Conservation (phyloP, 2,113 vertebrate species). For the Etia nguti region DNA sequence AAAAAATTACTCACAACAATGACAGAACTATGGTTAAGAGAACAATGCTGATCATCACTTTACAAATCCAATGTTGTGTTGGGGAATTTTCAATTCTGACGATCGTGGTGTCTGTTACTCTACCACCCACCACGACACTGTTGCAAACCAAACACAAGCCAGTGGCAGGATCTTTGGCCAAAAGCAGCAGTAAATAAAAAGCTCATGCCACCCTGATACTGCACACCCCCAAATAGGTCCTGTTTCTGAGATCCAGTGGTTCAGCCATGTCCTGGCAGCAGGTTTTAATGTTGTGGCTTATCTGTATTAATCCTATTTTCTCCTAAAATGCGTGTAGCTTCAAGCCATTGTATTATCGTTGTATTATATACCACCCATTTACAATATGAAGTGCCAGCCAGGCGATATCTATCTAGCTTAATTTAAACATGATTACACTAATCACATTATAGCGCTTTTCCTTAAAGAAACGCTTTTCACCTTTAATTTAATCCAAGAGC, state of each 20-base stretch:
- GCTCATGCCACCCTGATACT: not conserved
- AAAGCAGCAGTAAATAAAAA: not conserved
- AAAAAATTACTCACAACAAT: not conserved
- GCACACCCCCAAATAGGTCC: not conserved
- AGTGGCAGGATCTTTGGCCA: not conserved
- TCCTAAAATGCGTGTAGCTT: not conserved
- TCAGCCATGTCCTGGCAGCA: not conserved
- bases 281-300: not conserved
- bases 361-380: not conserved
- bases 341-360: not conserved
- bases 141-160: not conserved
- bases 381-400: not conserved
- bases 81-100: not conserved
- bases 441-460: not conserved
- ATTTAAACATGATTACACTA: slow-evolving; percentile 12
- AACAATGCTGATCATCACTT: not conserved
- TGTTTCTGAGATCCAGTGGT: not conserved
- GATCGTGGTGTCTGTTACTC: not conserved
- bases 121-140: not conserved
- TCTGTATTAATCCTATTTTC: not conserved
- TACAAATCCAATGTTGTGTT: not conserved
- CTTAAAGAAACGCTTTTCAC: slow-evolving; percentile 7
- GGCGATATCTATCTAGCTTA: not conserved
- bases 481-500: slow-evolving; percentile 16
- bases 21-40: not conserved